Base-by-base conservation (phyloP, 2,888 invertebrate species). In the Dynastes grantii region DNA sequence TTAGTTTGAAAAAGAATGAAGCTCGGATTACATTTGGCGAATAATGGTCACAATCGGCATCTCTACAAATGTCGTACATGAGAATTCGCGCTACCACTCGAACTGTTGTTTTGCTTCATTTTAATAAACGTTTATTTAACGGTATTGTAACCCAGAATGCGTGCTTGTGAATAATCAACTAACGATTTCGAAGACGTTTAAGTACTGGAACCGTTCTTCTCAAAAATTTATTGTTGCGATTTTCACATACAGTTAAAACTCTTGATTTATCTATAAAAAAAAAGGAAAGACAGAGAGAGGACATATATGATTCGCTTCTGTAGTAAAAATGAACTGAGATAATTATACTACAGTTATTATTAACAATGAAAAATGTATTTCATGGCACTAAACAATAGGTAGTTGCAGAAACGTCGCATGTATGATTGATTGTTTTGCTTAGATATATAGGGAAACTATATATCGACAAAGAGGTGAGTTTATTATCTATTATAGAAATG, bases 111-210 rank as follows among this genome's bases (percentile, higher is more conserved):
- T 73, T 45, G 61, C 45, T 75, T 61, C 22, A 45, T 27, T 61
- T 75, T 75, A 75, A 45, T 75, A 75, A 75, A 75, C 61, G 73
- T 75, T 75, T 75, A 75, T 75, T 75, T 75, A 75, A 75, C 73
- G 73, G 73, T 61, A 75, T 75, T 61, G 45, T 75, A 75, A 75
- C 73, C 73, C 73, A 75, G 73, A 75, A 75, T 75, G 73, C 73
- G 45, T 45, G 58, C 32, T 29, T 68, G 73, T 75, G 73, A 75
- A 61, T 61, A 75, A 75, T 75, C 61, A 61, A 16, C 55, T 49
- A 40, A 32, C 61, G 13, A 75, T 75, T 75, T 37, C 45, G 40
- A 45, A 75, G 45, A 29, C 13, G 40, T 61, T 45, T 61, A 58
- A 75, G 22, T 40, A n/a, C 55, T 13, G 61, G 32, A 49, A 61